phyloP scores from a whole-genome alignment of 2,797 vertebrate species.

The Potorous gilbertii region DNA sequence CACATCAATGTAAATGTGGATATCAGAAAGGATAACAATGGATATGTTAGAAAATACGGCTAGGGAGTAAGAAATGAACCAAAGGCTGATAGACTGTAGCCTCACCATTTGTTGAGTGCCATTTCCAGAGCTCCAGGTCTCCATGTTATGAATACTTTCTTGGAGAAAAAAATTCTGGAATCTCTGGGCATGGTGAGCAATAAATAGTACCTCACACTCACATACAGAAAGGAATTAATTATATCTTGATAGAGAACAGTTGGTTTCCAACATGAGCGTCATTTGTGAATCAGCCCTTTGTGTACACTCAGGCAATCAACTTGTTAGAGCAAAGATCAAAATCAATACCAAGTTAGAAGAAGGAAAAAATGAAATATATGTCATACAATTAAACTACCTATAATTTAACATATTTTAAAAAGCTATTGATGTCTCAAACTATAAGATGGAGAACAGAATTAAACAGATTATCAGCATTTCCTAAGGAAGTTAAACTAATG shows the following conservation, averaged over 20 bases:
- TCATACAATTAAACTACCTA: not conserved
- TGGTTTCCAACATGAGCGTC: not conserved
- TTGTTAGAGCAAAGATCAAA: not conserved
- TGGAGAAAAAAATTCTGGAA: not conserved
- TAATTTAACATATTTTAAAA: not conserved
- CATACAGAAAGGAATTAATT: not conserved
- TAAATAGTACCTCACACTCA: not conserved
- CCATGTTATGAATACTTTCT: not conserved
- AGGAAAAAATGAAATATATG: not conserved
- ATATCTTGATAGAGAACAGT: not conserved
- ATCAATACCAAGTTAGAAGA: not conserved
- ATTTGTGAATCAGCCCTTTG: not conserved
- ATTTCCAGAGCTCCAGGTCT: not conserved
- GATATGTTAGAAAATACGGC: not conserved
- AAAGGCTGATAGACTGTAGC: not conserved
- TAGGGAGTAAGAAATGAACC: not conserved
- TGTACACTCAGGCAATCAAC: not conserved
- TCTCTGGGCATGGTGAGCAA: not conserved
- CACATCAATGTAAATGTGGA: not conserved
- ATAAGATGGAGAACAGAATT: not conserved
- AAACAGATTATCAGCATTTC: not conserved
- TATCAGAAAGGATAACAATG: not conserved
- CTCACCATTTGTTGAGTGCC: not conserved
- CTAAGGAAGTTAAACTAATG: not conserved
- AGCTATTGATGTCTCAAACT: not conserved